Percentiles rank a stretch among this genome's conserved stretches.
Conservation (phyloP, 2,113 vertebrate genomes). For the Talpa occidentalis region DNA sequence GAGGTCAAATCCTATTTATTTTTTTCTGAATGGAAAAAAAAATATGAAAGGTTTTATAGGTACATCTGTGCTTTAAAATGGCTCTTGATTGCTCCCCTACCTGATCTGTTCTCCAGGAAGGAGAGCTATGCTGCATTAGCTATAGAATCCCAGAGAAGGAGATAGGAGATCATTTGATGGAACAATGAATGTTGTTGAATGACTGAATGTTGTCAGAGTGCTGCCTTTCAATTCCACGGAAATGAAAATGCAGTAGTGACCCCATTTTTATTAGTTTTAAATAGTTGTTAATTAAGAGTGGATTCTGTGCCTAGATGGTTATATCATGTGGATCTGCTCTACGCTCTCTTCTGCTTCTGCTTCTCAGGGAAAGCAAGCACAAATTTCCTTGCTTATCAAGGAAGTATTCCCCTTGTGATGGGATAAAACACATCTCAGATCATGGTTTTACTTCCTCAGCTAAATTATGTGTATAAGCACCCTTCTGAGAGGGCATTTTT, state of each 20-base stretch:
- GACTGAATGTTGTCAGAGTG: not conserved
- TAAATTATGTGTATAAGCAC: constrained; percentile 23
- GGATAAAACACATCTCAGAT: constrained; percentile 47
- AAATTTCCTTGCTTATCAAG: constrained; percentile 67
- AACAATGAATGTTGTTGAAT: not conserved
- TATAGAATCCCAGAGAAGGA: not conserved
- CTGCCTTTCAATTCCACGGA: not conserved
- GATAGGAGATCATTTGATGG: not conserved
- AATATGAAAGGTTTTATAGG: no score
- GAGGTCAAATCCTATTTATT: not conserved
- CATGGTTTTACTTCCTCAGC: constrained; percentile 53
- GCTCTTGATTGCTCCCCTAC: not conserved
- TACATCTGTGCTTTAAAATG: not conserved
- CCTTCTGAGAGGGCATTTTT: constrained; percentile 54
- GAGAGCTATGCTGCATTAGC: not conserved
- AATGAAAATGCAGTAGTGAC: not conserved
- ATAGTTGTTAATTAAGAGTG: constrained; percentile 38
- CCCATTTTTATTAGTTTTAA: not conserved
- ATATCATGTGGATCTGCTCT: not conserved
- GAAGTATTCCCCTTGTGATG: constrained; percentile 7
- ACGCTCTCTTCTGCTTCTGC: not conserved
- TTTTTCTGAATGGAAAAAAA: not conserved
- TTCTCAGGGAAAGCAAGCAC: constrained; percentile 58
- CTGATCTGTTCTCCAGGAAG: not conserved
- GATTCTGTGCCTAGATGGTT: constrained; percentile 62